Evolutionary conservation across 2,888 invertebrate species (phyloP).

Genomic region (Syrphus vitripennis): DNA sequence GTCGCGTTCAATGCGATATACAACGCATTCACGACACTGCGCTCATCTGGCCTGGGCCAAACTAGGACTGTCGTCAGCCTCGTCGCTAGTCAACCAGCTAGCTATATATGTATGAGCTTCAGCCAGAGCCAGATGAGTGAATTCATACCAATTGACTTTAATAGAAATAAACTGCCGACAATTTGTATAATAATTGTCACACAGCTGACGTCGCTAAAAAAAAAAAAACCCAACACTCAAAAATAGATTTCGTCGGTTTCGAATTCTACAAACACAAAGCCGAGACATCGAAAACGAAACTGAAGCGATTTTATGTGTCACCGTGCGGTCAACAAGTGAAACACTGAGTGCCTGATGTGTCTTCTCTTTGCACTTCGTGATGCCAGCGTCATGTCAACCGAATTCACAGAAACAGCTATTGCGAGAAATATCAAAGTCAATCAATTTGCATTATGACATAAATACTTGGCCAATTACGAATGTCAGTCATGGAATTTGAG

Average conservation of each 20-base stretch:
- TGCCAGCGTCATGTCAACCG: background rate
- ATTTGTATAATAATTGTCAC: slow-evolving; percentile 70
- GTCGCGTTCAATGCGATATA: slow-evolving; percentile 19
- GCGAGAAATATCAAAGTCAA: slow-evolving; percentile 61
- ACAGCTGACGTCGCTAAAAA: slow-evolving; percentile 56
- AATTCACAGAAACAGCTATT: slow-evolving; percentile 11
- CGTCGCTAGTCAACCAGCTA: background rate
- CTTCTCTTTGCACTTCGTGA: slow-evolving; percentile 7
- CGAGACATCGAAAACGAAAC: background rate
- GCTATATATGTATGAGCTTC: background rate
- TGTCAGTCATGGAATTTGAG: slow-evolving; percentile 55
- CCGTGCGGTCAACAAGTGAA: slow-evolving; percentile 57
- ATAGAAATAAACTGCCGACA: slow-evolving; percentile 75
- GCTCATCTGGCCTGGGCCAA: background rate
- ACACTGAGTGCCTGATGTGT: background rate
- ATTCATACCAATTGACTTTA: slow-evolving; percentile 77
- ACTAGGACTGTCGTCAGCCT: background rate
- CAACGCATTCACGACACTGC: background rate
- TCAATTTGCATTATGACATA: slow-evolving; percentile 69
- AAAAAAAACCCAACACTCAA: slow-evolving; percentile 1
- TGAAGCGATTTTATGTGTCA: slow-evolving; percentile 43
- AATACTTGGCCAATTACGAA: slow-evolving; percentile 64
- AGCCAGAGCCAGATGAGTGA: slow-evolving; percentile 66
- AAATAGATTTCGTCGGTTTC: slow-evolving; percentile 41
- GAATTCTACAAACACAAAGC: background rate